A percentile compares a stretch with the other conserved stretches of the same genome.
Conservation (phyloP, 2,888 invertebrate genomes). For the Aethes cnicana region DNA sequence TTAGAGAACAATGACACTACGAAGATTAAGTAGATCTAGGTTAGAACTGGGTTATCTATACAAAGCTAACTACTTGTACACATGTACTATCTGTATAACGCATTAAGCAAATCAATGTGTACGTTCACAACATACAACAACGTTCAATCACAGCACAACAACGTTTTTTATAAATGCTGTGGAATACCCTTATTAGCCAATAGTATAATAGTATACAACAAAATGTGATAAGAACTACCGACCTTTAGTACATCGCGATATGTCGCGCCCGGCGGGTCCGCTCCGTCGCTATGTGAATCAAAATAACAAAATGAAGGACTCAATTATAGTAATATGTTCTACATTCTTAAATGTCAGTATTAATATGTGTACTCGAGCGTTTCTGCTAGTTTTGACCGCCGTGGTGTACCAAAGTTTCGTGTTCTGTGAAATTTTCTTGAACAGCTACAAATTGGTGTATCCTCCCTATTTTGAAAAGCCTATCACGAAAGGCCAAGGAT, state of each 20-base stretch:
- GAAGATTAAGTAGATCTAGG: too few relatives aligned
- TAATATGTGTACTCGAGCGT: conserved; percentile 55
- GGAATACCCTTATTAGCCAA: too few relatives aligned
- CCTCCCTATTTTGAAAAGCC: conserved; percentile 60
- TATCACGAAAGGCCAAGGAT: conserved; percentile 40
- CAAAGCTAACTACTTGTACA: too few relatives aligned
- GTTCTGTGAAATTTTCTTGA: conserved; percentile 65
- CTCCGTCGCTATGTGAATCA: not conserved
- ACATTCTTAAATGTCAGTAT: conserved; percentile 55
- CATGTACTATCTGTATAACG: too few relatives aligned
- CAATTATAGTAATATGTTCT: conserved; percentile 43
- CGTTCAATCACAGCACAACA: too few relatives aligned
- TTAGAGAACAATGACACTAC: too few relatives aligned
- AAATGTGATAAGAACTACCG: conserved; percentile 11
- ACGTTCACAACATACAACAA: too few relatives aligned
- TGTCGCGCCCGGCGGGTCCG: conserved; percentile 6
- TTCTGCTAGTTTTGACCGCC: conserved; percentile 62
- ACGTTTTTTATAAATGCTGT: too few relatives aligned
- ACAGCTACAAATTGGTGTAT: conserved; percentile 63
- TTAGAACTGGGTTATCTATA: too few relatives aligned
- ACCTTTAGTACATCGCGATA: conserved; percentile 5
- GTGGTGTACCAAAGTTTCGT: conserved; percentile 67
- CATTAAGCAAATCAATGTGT: too few relatives aligned
- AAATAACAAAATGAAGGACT: conserved; percentile 46
- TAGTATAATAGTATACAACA: too few relatives aligned